Conservation (phyloP, 2,888 invertebrate species). For the Tachystola acroxantha region DNA sequence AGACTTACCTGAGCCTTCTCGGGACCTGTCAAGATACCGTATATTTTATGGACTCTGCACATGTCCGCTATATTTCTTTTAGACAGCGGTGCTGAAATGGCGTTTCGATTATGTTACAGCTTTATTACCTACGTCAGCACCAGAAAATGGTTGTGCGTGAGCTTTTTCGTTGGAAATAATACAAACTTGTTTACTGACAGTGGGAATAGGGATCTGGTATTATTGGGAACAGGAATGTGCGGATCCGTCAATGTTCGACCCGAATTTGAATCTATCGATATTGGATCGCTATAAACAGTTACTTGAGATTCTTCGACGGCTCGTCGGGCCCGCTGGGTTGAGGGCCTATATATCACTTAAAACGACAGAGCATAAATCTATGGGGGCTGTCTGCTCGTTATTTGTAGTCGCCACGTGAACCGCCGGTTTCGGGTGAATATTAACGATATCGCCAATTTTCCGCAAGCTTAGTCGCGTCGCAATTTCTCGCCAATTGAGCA, state of each 20-base stretch:
- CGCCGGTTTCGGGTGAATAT: conserved; percentile 75
- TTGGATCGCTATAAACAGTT: conserved; percentile 39
- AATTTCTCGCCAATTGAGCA: conserved; percentile 78
- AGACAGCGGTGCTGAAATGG: conserved; percentile 28
- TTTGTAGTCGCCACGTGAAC: conserved; percentile 76
- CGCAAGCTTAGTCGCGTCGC: conserved; percentile 72
- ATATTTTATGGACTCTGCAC: conserved; percentile 45
- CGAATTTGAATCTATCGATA: conserved; percentile 21
- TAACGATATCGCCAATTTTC: conserved; percentile 78
- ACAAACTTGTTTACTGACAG: not conserved
- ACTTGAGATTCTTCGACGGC: conserved; percentile 55
- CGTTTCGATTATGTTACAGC: conserved; percentile 31
- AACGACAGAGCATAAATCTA: conserved; percentile 74
- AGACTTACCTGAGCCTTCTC: conserved; percentile 57
- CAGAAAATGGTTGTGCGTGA: conserved; percentile 6
- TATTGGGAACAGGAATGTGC: not conserved
- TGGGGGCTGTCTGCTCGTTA: conserved; percentile 68
- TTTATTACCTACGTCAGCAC: conserved; percentile 10
- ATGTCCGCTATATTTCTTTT: conserved; percentile 37
- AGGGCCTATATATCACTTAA: conserved; percentile 70
- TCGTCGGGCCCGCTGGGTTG: conserved; percentile 36
- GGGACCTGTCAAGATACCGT: conserved; percentile 46
- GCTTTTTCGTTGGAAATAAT: conserved; percentile 1
- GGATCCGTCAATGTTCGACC: conserved; percentile 1
- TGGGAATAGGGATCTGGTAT: not conserved